A percentile compares a stretch with the other conserved stretches of the same genome.
These are phyloP conservation scores for Manacus vitellinus DNA, from an alignment of 2,113 vertebrate genomes.

Conservation along the genomic window DNA sequence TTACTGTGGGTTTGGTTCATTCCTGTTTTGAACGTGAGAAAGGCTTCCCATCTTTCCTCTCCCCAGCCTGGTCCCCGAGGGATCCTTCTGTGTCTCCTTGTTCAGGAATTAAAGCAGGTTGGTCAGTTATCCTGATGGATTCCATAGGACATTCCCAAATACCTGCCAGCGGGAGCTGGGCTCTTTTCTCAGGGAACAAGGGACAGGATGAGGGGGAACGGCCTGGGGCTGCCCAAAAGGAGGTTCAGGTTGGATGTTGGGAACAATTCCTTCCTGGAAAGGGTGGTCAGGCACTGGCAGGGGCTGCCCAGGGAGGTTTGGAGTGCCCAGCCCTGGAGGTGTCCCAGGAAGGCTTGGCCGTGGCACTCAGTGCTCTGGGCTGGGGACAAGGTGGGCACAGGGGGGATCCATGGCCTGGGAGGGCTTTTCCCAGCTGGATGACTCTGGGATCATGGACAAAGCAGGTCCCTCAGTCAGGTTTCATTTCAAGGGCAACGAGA, in stretches of 20 bases:
- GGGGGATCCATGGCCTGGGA: background rate
- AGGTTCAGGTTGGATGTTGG: background rate
- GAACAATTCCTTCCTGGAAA: background rate
- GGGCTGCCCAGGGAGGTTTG: background rate
- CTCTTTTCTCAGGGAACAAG: background rate
- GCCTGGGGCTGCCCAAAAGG: background rate
- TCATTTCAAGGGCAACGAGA: background rate
- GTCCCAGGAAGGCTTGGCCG: no score
- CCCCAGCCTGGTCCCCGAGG: background rate
- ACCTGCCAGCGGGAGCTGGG: background rate
- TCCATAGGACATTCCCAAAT: background rate
- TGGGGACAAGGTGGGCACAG: background rate
- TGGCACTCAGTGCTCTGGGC: no score
- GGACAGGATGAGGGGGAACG: fast-evolving
- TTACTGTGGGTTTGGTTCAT: background rate
- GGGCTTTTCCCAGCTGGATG: fast-evolving
- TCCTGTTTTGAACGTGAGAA: background rate
- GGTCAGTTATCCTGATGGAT: background rate
- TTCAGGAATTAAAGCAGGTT: background rate
- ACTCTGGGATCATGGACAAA: background rate
- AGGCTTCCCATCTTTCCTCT: background rate
- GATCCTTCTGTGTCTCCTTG: background rate
- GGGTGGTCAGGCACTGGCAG: background rate
- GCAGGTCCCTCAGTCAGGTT: background rate
- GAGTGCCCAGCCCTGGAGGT: background rate